These are phyloP conservation scores for Hedychridium roseum DNA, from an alignment of 2,888 invertebrate genomes.

Conservation along the genomic window DNA sequence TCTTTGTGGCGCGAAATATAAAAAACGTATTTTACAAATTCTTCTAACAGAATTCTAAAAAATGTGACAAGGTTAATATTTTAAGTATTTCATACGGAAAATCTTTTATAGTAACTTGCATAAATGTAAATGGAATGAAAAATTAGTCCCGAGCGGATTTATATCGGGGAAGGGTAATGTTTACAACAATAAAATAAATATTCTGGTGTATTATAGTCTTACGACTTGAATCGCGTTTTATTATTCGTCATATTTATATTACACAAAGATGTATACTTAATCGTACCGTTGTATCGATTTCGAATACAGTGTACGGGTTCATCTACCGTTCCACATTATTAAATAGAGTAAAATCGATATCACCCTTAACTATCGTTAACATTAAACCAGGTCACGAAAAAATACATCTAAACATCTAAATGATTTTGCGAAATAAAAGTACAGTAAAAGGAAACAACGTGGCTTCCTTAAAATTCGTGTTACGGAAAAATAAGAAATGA, in stretches of 20 bases:
- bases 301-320: conserved; percentile 51
- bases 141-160: no score
- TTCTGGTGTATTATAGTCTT: conserved; percentile 20
- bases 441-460: no score
- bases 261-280: conserved; percentile 59
- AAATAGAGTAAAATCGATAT: conserved; percentile 47
- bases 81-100: no score
- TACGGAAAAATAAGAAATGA: conserved; percentile 26
- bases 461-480: no score
- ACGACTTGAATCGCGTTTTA: conserved; percentile 49
- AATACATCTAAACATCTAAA: conserved; percentile 39
- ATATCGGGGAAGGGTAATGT: no score
- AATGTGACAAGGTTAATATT: no score
- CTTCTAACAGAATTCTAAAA: no score
- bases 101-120: no score
- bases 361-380: conserved; percentile 43
- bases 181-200: conserved; percentile 15
- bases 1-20: no score
- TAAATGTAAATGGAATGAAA: no score
- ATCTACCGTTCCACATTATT: conserved; percentile 44
- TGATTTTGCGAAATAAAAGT: conserved; percentile 21
- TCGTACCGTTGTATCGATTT: conserved; percentile 53
- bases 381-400: conserved; percentile 56
- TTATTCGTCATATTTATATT: conserved; percentile 57
- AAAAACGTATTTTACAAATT: no score